Evolutionary conservation across 2,113 vertebrate genomes (phyloP).

Genomic region (Turnix velox): DNA sequence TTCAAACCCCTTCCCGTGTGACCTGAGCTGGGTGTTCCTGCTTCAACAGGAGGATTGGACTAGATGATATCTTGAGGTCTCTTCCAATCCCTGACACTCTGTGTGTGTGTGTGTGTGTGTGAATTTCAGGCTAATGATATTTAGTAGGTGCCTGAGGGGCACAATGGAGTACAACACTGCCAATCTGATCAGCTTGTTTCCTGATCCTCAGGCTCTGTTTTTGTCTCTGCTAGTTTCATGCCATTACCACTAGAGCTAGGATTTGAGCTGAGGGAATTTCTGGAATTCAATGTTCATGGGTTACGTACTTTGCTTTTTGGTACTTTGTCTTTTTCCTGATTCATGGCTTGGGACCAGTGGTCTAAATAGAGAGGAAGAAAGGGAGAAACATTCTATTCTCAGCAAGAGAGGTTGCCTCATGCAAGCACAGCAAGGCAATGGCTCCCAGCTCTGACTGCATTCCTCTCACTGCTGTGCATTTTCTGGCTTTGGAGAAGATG

Average conservation of each 20-base stretch:
- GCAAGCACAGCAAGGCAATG: background rate
- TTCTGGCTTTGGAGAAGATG: background rate
- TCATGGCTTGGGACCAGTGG: background rate
- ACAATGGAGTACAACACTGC: background rate
- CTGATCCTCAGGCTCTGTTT: background rate
- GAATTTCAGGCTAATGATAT: background rate
- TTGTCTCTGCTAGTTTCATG: background rate
- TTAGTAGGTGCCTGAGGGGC: background rate
- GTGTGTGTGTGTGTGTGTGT: too few species aligned
- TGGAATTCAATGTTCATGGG: background rate
- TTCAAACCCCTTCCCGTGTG: too few species aligned
- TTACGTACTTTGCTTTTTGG: fast-evolving
- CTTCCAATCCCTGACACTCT: too few species aligned
- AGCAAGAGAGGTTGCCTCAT: background rate
- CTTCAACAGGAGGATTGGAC: too few species aligned
- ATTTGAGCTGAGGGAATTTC: background rate
- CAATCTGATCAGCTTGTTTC: background rate
- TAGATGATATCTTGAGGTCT: too few species aligned
- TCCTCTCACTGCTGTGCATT: background rate
- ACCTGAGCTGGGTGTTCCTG: too few species aligned
- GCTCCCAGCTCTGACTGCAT: background rate
- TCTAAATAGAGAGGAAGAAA: background rate
- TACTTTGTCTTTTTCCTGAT: background rate
- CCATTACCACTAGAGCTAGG: background rate
- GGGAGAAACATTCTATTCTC: background rate